phyloP scores from a whole-genome alignment of 2,113 vertebrate species.

The Dromas ardeola region DNA sequence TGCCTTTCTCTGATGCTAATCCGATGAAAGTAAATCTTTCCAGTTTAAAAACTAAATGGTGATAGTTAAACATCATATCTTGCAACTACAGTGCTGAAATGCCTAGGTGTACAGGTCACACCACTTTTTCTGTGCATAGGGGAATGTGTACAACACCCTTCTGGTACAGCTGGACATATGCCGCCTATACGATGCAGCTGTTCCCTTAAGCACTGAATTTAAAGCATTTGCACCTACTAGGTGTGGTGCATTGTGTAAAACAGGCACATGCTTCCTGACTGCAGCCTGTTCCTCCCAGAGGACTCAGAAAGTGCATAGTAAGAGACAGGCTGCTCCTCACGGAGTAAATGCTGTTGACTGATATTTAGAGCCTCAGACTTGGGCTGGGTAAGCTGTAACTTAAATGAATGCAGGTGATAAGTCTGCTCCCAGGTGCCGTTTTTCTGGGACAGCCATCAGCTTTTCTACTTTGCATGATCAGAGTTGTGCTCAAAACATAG shows the following conservation, averaged over 20 bases:
- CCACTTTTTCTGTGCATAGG: not conserved
- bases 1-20: not conserved
- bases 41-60: not conserved
- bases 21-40: not conserved
- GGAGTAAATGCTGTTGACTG: not conserved
- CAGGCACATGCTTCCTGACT: not conserved
- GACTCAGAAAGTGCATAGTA: not conserved
- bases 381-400: not conserved
- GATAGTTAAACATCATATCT: not conserved
- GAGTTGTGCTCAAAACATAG: not conserved
- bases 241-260: not conserved
- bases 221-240: not conserved
- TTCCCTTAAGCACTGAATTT: not conserved
- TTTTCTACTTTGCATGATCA: not conserved
- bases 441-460: not conserved
- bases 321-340: not conserved
- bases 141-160: not conserved
- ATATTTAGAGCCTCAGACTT: not conserved
- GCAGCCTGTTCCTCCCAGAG: not conserved
- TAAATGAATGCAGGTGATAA: not conserved
- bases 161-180: not conserved
- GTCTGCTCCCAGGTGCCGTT: not conserved
- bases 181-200: accelerated
- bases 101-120: not conserved
- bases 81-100: not conserved